A percentile compares a stretch with the other conserved stretches of the same genome.
These are phyloP conservation scores for Schizotus pectinicornis DNA, from an alignment of 2,888 invertebrate species.

Conservation along the genomic window DNA sequence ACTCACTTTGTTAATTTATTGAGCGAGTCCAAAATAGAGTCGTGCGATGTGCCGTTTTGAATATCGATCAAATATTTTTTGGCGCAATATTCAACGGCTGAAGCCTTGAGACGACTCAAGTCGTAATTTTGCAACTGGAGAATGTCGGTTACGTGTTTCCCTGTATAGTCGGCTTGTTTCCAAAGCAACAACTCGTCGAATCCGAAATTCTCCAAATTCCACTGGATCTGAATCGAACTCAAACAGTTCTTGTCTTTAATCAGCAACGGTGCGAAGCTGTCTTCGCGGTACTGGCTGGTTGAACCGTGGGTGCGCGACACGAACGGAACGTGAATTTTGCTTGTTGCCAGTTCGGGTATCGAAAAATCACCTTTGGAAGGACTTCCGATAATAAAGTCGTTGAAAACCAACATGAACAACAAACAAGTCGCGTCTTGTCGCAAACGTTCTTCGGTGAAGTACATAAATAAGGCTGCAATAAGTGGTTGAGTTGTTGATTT, in stretches of 20 bases:
- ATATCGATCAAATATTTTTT: slow-evolving; percentile 63
- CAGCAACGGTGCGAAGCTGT: slow-evolving; percentile 40
- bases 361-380: slow-evolving; percentile 56
- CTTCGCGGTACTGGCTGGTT: slow-evolving; percentile 55
- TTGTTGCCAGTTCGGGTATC: slow-evolving; percentile 58
- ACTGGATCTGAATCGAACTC: slow-evolving; percentile 56
- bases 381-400: slow-evolving; percentile 56
- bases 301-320: slow-evolving; percentile 59
- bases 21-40: slow-evolving; percentile 63
- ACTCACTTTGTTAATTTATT: slow-evolving; percentile 65
- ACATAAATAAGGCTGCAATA: slow-evolving; percentile 61
- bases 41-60: slow-evolving; percentile 70
- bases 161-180: slow-evolving; percentile 40
- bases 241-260: slow-evolving; percentile 51
- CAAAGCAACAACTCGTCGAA: slow-evolving; percentile 50
- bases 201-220: slow-evolving; percentile 57
- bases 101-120: slow-evolving; percentile 60
- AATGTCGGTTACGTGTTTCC: slow-evolving; percentile 45
- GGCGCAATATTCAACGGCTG: slow-evolving; percentile 62
- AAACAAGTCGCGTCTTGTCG: slow-evolving; percentile 60
- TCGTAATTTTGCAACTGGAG: slow-evolving; percentile 57
- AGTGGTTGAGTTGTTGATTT: neutral
- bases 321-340: slow-evolving; percentile 60
- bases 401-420: slow-evolving; percentile 61
- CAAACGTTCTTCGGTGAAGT: slow-evolving; percentile 62